Evolutionary conservation across 2,797 vertebrate genomes (phyloP).

Genomic region (Muscicapa comitata): DNA sequence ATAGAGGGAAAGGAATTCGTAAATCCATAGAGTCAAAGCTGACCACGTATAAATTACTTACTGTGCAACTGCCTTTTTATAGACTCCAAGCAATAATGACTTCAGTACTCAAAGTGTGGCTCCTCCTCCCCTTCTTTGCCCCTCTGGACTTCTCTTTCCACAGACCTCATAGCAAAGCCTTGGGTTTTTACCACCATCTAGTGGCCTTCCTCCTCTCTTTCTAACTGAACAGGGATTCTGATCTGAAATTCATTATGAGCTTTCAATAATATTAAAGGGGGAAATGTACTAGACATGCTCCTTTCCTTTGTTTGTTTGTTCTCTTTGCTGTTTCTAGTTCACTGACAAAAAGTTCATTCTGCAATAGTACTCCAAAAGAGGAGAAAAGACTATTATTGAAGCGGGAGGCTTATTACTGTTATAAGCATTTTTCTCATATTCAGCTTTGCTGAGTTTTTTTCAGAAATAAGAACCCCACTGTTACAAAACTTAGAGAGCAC

Average conservation of each 20-base stretch:
- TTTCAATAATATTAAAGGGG: background rate
- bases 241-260: background rate
- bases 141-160: slow-evolving; percentile 15
- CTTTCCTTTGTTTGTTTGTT: background rate
- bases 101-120: slow-evolving; percentile 37
- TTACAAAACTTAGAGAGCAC: background rate
- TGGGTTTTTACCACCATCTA: slow-evolving; percentile 64
- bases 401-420: background rate
- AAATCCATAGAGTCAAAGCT: slow-evolving; percentile 60
- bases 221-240: background rate
- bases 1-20: slow-evolving; percentile 5
- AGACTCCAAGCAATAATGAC: slow-evolving; percentile 53
- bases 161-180: background rate
- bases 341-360: background rate
- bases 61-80: slow-evolving; percentile 68
- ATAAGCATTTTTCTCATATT: background rate
- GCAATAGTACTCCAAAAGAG: background rate
- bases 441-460: background rate
- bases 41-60: slow-evolving; percentile 42
- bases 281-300: background rate
- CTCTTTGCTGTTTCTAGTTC: background rate
- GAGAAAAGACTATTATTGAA: background rate
- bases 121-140: slow-evolving; percentile 54
- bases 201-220: background rate
- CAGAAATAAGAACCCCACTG: background rate